These are phyloP conservation scores for Meles meles DNA, from an alignment of 2,113 vertebrate genomes.

Conservation along the genomic window DNA sequence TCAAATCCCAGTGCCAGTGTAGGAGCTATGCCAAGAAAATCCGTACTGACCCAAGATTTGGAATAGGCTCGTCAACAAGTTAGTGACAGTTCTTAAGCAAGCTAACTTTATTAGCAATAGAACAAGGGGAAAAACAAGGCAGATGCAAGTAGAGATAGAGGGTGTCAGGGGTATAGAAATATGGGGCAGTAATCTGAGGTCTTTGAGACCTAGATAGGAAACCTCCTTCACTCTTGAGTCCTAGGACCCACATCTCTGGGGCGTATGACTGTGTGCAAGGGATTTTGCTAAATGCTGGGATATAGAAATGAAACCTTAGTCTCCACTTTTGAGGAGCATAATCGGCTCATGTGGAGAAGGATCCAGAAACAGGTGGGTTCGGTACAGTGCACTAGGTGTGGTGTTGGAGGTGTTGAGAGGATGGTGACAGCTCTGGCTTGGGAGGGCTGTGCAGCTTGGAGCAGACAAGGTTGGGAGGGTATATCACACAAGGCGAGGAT, in stretches of 20 bases:
- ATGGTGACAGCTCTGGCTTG: not conserved
- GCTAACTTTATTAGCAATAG: not conserved
- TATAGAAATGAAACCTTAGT: not conserved
- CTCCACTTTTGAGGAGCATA: not conserved
- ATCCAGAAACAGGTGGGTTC: not conserved
- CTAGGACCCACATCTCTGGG: not conserved
- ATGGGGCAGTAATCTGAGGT: not conserved
- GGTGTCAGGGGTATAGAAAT: not conserved
- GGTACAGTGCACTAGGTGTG: too few relatives aligned
- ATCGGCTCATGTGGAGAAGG: not conserved
- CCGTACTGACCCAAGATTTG: not conserved
- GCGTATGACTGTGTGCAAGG: not conserved
- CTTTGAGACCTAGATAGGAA: not conserved
- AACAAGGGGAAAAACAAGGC: not conserved
- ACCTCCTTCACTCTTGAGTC: not conserved
- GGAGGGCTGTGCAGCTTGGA: not conserved
- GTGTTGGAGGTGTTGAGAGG: not conserved
- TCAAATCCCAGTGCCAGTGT: not conserved
- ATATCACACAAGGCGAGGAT: not conserved
- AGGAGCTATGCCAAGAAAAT: not conserved
- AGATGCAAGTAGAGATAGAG: not conserved
- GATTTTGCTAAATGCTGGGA: not conserved
- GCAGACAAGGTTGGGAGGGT: not conserved
- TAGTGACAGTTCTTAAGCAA: not conserved
- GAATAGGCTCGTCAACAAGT: not conserved